These are phyloP conservation scores for Scytalopus superciliaris DNA, from an alignment of 2,113 vertebrate genomes.

Conservation along the genomic window DNA sequence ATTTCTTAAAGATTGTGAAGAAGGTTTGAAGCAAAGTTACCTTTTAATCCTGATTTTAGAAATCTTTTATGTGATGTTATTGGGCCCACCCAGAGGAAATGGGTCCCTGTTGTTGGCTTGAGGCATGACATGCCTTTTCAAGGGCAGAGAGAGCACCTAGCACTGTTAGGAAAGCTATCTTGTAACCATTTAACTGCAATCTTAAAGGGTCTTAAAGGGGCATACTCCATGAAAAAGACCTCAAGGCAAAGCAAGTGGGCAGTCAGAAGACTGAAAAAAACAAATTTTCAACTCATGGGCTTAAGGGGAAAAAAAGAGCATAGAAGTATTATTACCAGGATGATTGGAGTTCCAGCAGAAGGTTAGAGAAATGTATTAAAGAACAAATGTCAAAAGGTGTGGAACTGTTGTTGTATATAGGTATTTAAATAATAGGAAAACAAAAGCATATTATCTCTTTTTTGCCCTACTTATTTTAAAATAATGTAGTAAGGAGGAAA, in stretches of 20 bases:
- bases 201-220: background rate
- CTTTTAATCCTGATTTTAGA: background rate
- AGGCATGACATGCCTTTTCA: background rate
- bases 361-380: background rate
- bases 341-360: background rate
- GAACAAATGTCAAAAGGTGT: background rate
- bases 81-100: background rate
- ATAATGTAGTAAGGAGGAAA: background rate
- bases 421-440: background rate
- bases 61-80: background rate
- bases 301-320: background rate
- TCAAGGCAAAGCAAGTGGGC: constrained; percentile 1
- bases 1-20: background rate
- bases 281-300: background rate
- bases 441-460: background rate
- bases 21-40: background rate
- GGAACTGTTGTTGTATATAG: background rate
- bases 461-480: background rate
- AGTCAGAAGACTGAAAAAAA: background rate
- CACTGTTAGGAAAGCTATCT: background rate
- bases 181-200: background rate
- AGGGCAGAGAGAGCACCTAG: background rate
- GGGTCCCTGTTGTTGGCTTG: background rate
- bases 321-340: background rate
- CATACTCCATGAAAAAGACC: background rate